Base-by-base conservation (phyloP, 2,113 vertebrate species). In the Pristiophorus japonicus region DNA sequence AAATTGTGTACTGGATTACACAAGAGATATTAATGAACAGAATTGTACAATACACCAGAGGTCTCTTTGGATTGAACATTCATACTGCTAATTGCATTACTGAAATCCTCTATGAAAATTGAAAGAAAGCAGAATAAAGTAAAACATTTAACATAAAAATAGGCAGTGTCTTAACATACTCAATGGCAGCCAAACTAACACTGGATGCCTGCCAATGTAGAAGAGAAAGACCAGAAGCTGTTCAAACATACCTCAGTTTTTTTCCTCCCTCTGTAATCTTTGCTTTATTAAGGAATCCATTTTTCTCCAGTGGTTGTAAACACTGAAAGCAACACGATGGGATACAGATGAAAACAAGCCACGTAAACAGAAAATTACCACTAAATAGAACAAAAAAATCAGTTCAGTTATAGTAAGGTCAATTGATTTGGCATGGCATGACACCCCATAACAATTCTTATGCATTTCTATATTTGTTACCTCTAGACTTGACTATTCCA, bases 231-330 rank as follows among this genome's bases (percentile, higher is more conserved):
- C 24, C 20, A 87, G 59, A 90, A 90, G 78, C 65, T 63, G 38
- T 59, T 88, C 63, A 47, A 88, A 96, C 95, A 85, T 98, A 98
- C 98, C 98, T 98, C 97, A 98, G 97, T 96, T 99, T 99, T 96
- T 99, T 99, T 81, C 99, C 98, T 59, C 98, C 97, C 1, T 99
- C 98, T 95, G 98, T 98, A 97, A 99, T 98, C 97, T 99, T 99
- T 95, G 99, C 97, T 97, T 99, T 98, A 94, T 98, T 98, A 96
- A 99, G 97, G 96, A 98, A 98, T 78, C 98, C 98, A 97, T 98
- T 98, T 97, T 98, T 98, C 95, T 98, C 96, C 95, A 97, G 97
- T 96, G 93, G 65, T 30, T 73, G 45, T 45, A 94, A 67, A 67
- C 63, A 94, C 38, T 67, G 63, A 73, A 94, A 94, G 66, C 30